A percentile compares a stretch with the other conserved stretches of the same genome.
Conservation (phyloP, 2,888 invertebrate species). For the Anoncus sp. region DNA sequence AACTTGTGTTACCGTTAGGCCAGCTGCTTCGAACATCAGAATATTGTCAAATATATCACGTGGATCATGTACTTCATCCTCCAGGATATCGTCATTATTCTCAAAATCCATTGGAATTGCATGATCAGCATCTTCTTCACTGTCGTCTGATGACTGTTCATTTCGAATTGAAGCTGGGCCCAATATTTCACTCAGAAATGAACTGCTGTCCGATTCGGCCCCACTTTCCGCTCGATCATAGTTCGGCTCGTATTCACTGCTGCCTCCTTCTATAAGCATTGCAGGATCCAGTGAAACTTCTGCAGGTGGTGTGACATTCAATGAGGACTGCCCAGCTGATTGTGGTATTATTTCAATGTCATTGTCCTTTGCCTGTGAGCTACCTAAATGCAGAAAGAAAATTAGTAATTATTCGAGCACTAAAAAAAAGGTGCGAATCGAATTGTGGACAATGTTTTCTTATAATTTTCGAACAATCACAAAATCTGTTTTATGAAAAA, state of each 20-base stretch:
- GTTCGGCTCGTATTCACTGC: conserved; percentile 20
- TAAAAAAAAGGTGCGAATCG: conserved; percentile 19
- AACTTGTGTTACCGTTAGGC: conserved; percentile 34
- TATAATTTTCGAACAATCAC: too few relatives aligned
- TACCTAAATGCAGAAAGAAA: conserved; percentile 10
- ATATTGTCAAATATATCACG: conserved; percentile 32
- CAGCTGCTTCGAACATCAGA: conserved; percentile 46
- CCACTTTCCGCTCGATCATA: conserved; percentile 8
- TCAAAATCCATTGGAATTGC: conserved; percentile 34
- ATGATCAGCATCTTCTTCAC: conserved; percentile 12
- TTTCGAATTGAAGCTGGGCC: conserved; percentile 13
- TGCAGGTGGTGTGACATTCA: conserved; percentile 16
- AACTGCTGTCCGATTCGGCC: conserved; percentile 23
- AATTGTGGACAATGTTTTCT: conserved; percentile 17
- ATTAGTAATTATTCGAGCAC: conserved; percentile 16
- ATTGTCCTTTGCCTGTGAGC: conserved; percentile 11
- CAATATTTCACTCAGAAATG: conserved; percentile 12
- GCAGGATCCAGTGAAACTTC: conserved; percentile 10
- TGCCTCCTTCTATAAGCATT: conserved; percentile 22
- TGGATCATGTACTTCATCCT: conserved; percentile 11
- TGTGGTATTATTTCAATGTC: conserved; percentile 18
- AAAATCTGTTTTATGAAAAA: conserved; percentile 10
- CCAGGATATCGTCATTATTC: conserved; percentile 22
- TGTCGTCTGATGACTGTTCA: conserved; percentile 26
- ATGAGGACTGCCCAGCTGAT: conserved; percentile 9